A percentile compares a stretch with the other conserved stretches of the same genome.
Conservation (phyloP, 2,113 vertebrate species). For the Hypocryptadius cinnamomeus region DNA sequence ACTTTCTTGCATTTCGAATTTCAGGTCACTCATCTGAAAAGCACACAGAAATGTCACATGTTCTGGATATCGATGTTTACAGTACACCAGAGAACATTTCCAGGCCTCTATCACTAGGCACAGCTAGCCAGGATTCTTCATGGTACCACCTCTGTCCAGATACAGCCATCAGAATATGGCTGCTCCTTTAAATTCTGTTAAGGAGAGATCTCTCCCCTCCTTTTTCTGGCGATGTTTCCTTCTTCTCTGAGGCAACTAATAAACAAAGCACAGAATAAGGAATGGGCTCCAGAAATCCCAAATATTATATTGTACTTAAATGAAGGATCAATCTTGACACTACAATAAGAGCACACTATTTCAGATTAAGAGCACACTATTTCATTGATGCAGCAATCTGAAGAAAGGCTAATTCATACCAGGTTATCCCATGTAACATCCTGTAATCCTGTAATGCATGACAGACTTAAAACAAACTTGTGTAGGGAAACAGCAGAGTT, state of each 20-base stretch:
- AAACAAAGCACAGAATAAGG: not conserved
- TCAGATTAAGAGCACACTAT: not conserved
- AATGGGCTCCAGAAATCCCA: not conserved
- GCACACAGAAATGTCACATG: not conserved
- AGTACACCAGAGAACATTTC: fast-evolving
- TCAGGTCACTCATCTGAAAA: not conserved
- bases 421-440: not conserved
- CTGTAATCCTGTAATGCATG: not conserved
- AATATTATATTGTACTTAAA: not conserved
- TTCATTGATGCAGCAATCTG: not conserved
- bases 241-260: not conserved
- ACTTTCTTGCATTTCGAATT: not conserved
- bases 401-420: not conserved
- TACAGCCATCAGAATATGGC: not conserved
- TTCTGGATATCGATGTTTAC: not conserved
- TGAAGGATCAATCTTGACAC: not conserved
- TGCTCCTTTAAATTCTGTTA: not conserved
- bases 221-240: not conserved
- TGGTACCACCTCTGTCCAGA: not conserved
- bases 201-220: not conserved
- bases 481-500: not conserved
- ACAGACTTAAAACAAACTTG: not conserved
- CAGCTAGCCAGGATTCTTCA: not conserved
- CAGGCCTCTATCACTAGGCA: not conserved
- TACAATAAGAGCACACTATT: not conserved